phyloP scores from a whole-genome alignment of 2,888 invertebrate species.

The Bombylius major region DNA sequence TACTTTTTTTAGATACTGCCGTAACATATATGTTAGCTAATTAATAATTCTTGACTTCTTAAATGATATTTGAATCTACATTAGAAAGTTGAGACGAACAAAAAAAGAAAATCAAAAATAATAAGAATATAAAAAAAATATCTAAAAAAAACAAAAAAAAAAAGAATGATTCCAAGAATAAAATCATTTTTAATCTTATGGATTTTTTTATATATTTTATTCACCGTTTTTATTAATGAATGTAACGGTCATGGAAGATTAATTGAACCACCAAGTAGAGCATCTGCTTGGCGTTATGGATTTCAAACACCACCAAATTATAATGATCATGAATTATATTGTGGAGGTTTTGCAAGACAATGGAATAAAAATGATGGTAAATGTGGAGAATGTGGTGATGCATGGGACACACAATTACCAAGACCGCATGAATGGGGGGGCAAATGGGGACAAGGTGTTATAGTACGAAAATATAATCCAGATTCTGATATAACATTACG shows the following conservation, averaged over 20 bases:
- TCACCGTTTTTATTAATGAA: neutral
- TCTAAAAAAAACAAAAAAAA: no score
- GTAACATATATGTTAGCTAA: no score
- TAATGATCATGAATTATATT: slow-evolving; percentile 79
- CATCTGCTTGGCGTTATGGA: slow-evolving; percentile 80
- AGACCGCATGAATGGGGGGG: slow-evolving; percentile 75
- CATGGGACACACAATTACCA: slow-evolving; percentile 60
- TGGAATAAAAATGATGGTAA: slow-evolving; percentile 71
- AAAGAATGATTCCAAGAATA: neutral
- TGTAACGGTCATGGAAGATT: slow-evolving; percentile 32
- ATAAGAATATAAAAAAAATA: no score
- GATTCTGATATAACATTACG: slow-evolving; percentile 55
- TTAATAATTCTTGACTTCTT: no score
- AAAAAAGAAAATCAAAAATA: no score
- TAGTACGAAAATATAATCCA: slow-evolving; percentile 64
- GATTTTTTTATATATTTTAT: neutral
- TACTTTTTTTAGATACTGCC: no score
- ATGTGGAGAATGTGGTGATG: slow-evolving; percentile 78
- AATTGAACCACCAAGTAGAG: slow-evolving; percentile 74
- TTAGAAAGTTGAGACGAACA: no score
- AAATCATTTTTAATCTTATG: neutral
- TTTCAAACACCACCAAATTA: slow-evolving; percentile 80
- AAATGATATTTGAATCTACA: no score
- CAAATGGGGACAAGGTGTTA: slow-evolving; percentile 66
- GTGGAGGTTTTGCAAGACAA: slow-evolving; percentile 75